Evolutionary conservation across 2,888 invertebrate genomes (phyloP), one percentile per base, ranked within the genome.

Genomic region (Oegoconia quadripuncta): DNA sequence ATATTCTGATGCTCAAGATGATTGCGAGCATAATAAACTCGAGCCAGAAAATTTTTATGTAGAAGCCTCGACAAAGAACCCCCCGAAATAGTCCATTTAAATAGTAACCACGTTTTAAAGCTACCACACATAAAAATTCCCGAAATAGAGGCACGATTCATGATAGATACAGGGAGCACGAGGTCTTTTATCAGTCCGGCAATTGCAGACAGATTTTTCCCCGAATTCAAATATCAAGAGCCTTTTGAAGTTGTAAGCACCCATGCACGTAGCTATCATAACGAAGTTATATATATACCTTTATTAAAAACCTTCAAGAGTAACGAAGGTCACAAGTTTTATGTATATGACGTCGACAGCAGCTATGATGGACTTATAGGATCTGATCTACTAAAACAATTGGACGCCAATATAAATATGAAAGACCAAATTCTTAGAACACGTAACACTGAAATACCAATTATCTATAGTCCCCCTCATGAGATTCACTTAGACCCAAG

Each of bases 131-230:
- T 52, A 17, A n/a, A 29, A 1, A 34, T 48, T 18, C 46, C 46
- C 2, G 51, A 48, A 35, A 34, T 48, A 16, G 22, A 45, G 8
- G 12, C 44, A 7, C 13, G 14, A 6, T 43, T 46, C 11, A 45
- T 50, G 41, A 43, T 50, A 13, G 50, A 50, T 30, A 50, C 50
- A 1, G 47, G 46, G 1, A 50, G 50, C 18, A 43, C 36, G n/a
- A 18, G 43, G 8, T 44, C 41, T 4, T 43, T 47, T 33, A 31
- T 46, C 9, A 45, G 44, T 31, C 39, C 42, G 13, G 26, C 30
- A 17, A 34, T 44, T 26, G 44, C 39, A 3, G 14, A 50, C 9
- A 34, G 41, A 39, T 41, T 28, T 29, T 42, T 42, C 28, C 9
- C 3, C 7, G n/a, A 27, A 2, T 38, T 12, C 29, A 38, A 27